Evolutionary conservation across 2,113 vertebrate species (phyloP).

Genomic region (Cygnus atratus): DNA sequence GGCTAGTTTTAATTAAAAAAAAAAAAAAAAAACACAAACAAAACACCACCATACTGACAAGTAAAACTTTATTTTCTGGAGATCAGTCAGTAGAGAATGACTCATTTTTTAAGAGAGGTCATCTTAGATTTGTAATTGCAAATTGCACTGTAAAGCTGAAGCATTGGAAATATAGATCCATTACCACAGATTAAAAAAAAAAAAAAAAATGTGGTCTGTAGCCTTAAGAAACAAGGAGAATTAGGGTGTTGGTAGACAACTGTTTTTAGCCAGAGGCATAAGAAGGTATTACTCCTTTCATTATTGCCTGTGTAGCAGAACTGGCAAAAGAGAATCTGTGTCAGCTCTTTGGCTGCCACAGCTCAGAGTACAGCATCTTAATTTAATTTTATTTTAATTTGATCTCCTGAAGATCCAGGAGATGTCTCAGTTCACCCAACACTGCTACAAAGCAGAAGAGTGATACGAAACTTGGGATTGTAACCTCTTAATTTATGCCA

Average conservation of each 20-base stretch:
- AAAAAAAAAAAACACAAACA: background rate
- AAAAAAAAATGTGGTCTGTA: background rate
- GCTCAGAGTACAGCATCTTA: background rate
- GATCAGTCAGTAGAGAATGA: background rate
- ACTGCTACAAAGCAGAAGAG: background rate
- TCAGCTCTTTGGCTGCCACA: background rate
- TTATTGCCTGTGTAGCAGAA: background rate
- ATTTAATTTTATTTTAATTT: background rate
- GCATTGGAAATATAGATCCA: accelerated
- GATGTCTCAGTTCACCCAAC: background rate
- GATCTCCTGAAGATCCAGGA: background rate
- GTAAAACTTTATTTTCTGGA: background rate
- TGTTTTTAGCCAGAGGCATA: background rate
- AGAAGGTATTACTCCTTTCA: background rate
- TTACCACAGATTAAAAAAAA: background rate
- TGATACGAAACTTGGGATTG: background rate
- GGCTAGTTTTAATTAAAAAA: background rate
- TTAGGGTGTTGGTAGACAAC: background rate
- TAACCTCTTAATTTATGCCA: background rate
- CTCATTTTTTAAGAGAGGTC: background rate
- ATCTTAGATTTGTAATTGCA: background rate
- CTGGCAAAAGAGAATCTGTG: background rate
- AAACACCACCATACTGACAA: background rate
- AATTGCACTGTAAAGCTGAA: background rate
- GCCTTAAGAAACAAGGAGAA: background rate